Evolutionary conservation across 2,113 vertebrate genomes (phyloP), one percentile per base, ranked within the genome.

Genomic region (Ascaphus truei): DNA sequence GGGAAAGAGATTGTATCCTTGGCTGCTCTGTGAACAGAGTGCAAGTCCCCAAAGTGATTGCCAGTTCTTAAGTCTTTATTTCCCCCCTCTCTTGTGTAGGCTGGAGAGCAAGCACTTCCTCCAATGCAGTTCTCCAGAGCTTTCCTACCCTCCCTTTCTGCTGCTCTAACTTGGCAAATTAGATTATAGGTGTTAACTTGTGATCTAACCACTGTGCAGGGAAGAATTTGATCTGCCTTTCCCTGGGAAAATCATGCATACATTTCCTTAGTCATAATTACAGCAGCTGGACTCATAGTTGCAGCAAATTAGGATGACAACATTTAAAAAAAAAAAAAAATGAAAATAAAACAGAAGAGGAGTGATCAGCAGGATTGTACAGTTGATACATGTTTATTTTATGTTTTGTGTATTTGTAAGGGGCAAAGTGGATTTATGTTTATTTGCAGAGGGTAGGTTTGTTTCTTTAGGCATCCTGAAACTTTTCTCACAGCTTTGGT

Each of bases 171-270:
- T 71, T 74, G 73, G 73, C 73, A 71, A 64, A 63, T 69, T 58
- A 64, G 47, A 71, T 71, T 62, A 71, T 74, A 74, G 73, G 73
- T 74, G 68, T 69, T 71, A 59, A 62, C 73, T 59, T 71, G 57
- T 23, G 43, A 52, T 61, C 16, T 52, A 52, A 27, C 67, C 67
- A 41, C 56, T 63, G 45, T 25, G 43, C 45, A 25, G 12, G 18
- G 15, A 48, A 34, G 43, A 30, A 61, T 30, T 57, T 29, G 27
- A 45, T 61, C 58, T 13, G 25, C 15, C 18, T 27, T 34, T 57
- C 34, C 18, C 12, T 22, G 29, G 53, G 31, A 55, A 55, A 55
- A 5, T 36, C 30, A 22, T 20, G 31, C 18, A 33, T 31, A 16
- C 6, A 25, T 50, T 50, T 33, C 12, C 50, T 50, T 12, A 47